Conservation (phyloP, 1,140 invertebrate species). For the Lordiphosa mommai region DNA sequence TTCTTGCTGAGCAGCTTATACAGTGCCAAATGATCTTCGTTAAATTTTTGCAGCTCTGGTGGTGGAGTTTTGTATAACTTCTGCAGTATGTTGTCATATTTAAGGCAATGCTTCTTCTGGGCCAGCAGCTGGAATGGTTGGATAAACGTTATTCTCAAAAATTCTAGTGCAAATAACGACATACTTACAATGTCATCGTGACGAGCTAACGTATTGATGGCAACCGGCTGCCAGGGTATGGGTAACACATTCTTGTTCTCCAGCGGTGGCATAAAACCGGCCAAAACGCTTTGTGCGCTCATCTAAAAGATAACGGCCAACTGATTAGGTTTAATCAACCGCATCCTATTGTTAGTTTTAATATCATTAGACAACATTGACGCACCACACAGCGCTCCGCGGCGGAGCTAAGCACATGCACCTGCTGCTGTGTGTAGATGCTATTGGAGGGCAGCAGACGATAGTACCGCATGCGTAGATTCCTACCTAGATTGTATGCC, state of each 20-base stretch:
- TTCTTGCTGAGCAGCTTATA: slow-evolving; percentile 84
- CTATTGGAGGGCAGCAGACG: slow-evolving; percentile 83
- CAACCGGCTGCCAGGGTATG: slow-evolving; percentile 92
- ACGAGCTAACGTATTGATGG: slow-evolving; percentile 87
- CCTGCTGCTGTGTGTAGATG: slow-evolving; percentile 83
- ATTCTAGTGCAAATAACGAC: too few species aligned
- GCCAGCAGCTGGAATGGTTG: slow-evolving; percentile 81
- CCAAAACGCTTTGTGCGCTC: slow-evolving; percentile 90
- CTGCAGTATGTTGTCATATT: slow-evolving; percentile 83
- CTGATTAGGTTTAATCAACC: slow-evolving; percentile 54
- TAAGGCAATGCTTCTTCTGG: slow-evolving; percentile 84
- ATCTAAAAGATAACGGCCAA: slow-evolving; percentile 81
- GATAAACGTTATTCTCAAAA: too few species aligned
- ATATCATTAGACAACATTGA: slow-evolving; percentile 28
- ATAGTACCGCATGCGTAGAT: slow-evolving; percentile 85
- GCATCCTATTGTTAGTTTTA: slow-evolving; percentile 31
- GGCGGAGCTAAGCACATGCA: slow-evolving; percentile 89
- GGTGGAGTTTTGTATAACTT: slow-evolving; percentile 78
- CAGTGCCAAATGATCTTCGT: slow-evolving; percentile 82
- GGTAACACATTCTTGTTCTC: slow-evolving; percentile 86
- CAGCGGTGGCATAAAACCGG: slow-evolving; percentile 89
- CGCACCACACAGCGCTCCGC: slow-evolving; percentile 86
- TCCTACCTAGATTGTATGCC: slow-evolving; percentile 88
- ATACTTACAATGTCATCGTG: slow-evolving; percentile 85
- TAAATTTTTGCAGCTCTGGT: slow-evolving; percentile 81